Evolutionary conservation across 92 coral and sea anemone species (phyloP).

Genomic region (Palythoa heliodiscus): DNA sequence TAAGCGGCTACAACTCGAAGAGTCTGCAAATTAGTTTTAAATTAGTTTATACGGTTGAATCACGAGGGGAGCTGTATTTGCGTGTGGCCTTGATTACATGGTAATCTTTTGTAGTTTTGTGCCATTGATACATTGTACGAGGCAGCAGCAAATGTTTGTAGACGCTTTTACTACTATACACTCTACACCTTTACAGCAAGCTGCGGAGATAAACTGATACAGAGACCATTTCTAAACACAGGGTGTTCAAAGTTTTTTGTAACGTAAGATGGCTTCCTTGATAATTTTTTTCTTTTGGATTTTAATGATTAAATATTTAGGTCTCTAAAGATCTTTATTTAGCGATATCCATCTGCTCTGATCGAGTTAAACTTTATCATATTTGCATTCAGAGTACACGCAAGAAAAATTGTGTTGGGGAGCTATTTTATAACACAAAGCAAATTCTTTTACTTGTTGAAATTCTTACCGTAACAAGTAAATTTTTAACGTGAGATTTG

Average conservation of each 20-base stretch:
- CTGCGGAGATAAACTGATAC: slow-evolving; percentile 31
- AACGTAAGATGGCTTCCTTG: slow-evolving; percentile 22
- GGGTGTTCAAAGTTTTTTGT: slow-evolving; percentile 1
- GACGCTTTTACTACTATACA: slow-evolving; percentile 43
- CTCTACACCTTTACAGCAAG: slow-evolving; percentile 31
- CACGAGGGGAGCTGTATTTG: slow-evolving; percentile 15
- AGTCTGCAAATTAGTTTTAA: slow-evolving; percentile 40
- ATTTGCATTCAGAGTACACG: not conserved
- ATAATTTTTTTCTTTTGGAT: not conserved
- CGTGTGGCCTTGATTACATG: slow-evolving; percentile 36
- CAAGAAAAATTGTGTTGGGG: not conserved
- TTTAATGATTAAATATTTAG: slow-evolving; percentile 7
- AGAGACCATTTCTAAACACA: not conserved
- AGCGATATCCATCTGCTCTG: slow-evolving; percentile 39
- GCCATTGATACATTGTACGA: slow-evolving; percentile 26
- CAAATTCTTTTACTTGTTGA: too few species aligned
- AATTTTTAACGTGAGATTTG: too few species aligned
- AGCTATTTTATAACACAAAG: too few species aligned
- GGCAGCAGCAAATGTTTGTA: slow-evolving; percentile 54
- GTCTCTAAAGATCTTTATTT: not conserved
- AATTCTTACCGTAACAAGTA: too few species aligned
- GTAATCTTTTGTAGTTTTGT: slow-evolving; percentile 35
- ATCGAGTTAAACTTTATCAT: not conserved
- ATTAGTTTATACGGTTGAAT: slow-evolving; percentile 36
- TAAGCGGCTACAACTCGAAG: slow-evolving; percentile 18